Conservation (phyloP, 1,140 invertebrate genomes). For the Holotrichia oblita region DNA sequence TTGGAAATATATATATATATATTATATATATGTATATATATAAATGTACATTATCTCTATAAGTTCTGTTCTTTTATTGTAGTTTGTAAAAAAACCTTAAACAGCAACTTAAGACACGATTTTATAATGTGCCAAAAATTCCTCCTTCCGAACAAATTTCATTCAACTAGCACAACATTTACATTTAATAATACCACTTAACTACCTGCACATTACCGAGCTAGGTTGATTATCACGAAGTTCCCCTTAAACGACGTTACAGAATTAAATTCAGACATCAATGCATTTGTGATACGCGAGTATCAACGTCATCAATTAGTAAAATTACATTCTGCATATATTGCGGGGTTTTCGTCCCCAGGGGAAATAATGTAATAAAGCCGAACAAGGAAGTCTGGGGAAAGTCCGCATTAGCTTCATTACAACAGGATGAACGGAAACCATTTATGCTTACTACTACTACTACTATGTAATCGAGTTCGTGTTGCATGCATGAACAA, state of each 20-base stretch:
- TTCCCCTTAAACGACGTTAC: background rate
- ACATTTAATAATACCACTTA: no score
- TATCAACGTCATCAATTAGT: background rate
- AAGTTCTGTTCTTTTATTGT: no score
- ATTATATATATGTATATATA: no score
- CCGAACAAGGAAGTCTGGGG: background rate
- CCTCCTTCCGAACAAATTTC: no score
- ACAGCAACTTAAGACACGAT: no score
- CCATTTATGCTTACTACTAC: background rate
- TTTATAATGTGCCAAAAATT: no score
- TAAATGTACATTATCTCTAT: no score
- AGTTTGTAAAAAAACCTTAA: no score
- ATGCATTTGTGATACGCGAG: background rate
- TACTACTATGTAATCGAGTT: background rate
- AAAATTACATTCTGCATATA: conserved; percentile 21
- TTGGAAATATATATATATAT: no score
- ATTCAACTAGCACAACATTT: no score
- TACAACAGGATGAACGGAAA: background rate
- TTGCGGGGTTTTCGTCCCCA: background rate
- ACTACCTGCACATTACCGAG: no score
- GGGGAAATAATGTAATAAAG: background rate
- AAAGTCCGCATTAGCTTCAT: background rate
- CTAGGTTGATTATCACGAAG: background rate
- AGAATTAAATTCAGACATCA: background rate
- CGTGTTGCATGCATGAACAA: background rate